Conservation (phyloP, 2,113 vertebrate genomes). For the Carassius auratus region DNA sequence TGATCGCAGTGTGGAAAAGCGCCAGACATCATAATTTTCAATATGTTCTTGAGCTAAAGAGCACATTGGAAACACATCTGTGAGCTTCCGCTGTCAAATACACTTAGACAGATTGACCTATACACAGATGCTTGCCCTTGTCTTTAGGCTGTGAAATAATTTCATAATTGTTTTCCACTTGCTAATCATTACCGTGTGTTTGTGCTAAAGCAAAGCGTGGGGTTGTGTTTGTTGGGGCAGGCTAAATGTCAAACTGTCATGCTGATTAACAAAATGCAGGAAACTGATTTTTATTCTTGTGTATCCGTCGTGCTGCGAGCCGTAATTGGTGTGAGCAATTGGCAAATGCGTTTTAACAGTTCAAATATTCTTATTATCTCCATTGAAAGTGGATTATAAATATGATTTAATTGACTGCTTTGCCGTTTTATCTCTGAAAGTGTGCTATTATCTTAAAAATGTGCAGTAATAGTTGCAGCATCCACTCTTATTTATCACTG, state of each 20-base stretch:
- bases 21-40: conserved; percentile 10
- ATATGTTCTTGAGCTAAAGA: background rate
- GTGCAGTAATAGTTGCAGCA: background rate
- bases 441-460: background rate
- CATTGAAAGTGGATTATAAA: background rate
- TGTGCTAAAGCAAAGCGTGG: background rate
- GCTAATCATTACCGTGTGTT: background rate
- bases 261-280: background rate
- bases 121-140: background rate
- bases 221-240: conserved; percentile 15
- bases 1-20: conserved; percentile 1
- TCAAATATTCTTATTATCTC: conserved; percentile 6
- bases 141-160: conserved; percentile 19
- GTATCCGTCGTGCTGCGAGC: background rate
- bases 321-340: conserved; percentile 21
- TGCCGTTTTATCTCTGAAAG: conserved; percentile 8
- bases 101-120: background rate
- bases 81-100: background rate
- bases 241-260: conserved; percentile 34
- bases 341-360: background rate
- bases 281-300: conserved; percentile 8
- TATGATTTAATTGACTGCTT: conserved; percentile 12
- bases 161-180: conserved; percentile 14
- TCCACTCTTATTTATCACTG: conserved; percentile 6
- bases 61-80: background rate